phyloP scores from a whole-genome alignment of 2,113 vertebrate genomes.

The Nannospalax galili region DNA sequence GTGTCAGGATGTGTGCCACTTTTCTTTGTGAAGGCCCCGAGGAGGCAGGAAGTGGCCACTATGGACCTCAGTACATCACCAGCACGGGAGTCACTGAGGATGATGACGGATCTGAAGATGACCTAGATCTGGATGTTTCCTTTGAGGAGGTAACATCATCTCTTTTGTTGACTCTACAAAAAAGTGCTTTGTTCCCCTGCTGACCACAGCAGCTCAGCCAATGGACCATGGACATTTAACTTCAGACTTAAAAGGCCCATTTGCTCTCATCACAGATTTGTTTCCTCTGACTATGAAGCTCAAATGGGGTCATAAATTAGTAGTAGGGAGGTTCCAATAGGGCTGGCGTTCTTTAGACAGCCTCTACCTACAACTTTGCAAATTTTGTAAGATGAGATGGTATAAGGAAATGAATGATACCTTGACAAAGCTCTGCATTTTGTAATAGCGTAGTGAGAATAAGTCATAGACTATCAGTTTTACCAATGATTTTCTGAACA shows the following conservation, averaged over 20 bases:
- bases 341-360: not conserved
- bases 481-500: not conserved
- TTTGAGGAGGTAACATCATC: constrained; percentile 91
- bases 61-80: constrained; percentile 87
- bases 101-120: constrained; percentile 90
- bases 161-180: not conserved
- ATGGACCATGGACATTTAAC: not conserved
- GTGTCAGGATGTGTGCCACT: not conserved
- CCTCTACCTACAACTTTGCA: not conserved
- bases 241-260: not conserved
- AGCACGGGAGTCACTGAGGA: constrained; percentile 86
- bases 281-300: not conserved
- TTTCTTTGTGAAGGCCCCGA: constrained; percentile 85
- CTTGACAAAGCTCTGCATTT: constrained; percentile 11
- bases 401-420: not conserved
- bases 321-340: not conserved
- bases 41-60: constrained; percentile 91
- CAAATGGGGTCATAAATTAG: not conserved
- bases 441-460: not conserved
- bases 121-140: constrained; percentile 94
- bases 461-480: not conserved
- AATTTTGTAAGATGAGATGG: not conserved
- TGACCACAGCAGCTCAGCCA: not conserved
- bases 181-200: not conserved
- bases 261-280: constrained; percentile 15